phyloP scores from a whole-genome alignment of 2,797 vertebrate genomes.

The Rhinogobio ventralis region DNA sequence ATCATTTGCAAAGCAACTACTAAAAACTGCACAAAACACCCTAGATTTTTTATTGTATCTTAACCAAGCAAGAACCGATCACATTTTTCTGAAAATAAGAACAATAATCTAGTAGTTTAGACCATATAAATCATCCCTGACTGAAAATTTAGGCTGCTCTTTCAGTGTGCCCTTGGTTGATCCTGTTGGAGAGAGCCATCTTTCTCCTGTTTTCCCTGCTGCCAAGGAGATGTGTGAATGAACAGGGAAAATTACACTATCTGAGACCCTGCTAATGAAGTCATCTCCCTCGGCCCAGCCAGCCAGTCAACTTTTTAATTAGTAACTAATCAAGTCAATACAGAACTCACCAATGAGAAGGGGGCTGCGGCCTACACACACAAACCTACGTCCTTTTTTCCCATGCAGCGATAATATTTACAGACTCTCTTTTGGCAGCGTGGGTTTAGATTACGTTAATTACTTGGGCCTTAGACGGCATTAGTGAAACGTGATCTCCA shows the following conservation, averaged over 20 bases:
- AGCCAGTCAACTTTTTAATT: constrained; percentile 91
- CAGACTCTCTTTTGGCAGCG: constrained; percentile 3
- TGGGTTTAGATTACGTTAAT: constrained; percentile 50
- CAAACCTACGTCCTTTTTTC: constrained; percentile 10
- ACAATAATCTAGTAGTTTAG: not conserved
- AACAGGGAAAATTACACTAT: constrained; percentile 91
- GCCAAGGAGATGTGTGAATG: constrained; percentile 82
- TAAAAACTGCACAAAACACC: not conserved
- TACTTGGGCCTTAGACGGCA: constrained; percentile 42
- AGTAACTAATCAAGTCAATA: constrained; percentile 97
- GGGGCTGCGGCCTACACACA: not conserved
- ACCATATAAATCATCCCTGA: not conserved
- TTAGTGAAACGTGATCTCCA: constrained; percentile 46
- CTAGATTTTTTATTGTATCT: not conserved
- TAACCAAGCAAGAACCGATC: not conserved
- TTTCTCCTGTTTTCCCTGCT: constrained; percentile 68
- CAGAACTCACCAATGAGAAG: constrained; percentile 68
- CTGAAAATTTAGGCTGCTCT: constrained; percentile 24
- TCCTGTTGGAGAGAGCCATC: constrained; percentile 47
- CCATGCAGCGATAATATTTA: constrained; percentile 52
- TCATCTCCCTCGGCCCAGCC: constrained; percentile 86
- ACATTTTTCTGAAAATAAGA: not conserved
- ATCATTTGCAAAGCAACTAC: not conserved
- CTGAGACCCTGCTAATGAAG: constrained; percentile 95
- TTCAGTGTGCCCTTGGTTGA: constrained; percentile 10